Evolutionary conservation across 2,797 vertebrate genomes (phyloP).

Genomic region (Catharus ustulatus): DNA sequence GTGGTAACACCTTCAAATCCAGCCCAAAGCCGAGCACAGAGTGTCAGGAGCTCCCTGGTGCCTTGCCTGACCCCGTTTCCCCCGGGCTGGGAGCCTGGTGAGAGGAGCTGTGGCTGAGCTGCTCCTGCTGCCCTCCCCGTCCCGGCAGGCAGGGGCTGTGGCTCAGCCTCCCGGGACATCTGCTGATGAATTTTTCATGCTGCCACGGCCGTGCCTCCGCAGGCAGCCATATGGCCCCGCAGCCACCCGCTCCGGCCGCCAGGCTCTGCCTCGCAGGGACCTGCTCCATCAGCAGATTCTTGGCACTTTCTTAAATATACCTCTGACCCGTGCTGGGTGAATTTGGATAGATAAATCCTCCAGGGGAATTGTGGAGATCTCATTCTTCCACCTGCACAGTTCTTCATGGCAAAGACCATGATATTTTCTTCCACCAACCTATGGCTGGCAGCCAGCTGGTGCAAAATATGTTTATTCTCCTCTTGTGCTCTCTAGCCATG

Average conservation of each 20-base stretch:
- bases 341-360: background rate
- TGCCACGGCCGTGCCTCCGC: background rate
- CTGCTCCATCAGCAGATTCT: background rate
- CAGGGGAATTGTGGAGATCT: background rate
- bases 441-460: background rate
- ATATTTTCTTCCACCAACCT: background rate
- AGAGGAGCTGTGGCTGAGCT: background rate
- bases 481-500: background rate
- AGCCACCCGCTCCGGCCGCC: background rate
- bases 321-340: background rate
- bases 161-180: background rate
- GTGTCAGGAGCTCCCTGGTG: fast-evolving
- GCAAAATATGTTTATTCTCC: background rate
- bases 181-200: background rate
- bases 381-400: background rate
- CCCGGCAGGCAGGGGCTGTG: background rate
- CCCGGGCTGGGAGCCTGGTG: fast-evolving
- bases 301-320: background rate
- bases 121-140: background rate
- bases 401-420: background rate
- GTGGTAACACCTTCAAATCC: background rate
- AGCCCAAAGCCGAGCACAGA: background rate
- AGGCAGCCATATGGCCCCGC: constrained; percentile 21
- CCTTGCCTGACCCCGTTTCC: background rate
- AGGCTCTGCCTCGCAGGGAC: background rate